Conservation (phyloP, 2,888 invertebrate species). For the Labia minor region DNA sequence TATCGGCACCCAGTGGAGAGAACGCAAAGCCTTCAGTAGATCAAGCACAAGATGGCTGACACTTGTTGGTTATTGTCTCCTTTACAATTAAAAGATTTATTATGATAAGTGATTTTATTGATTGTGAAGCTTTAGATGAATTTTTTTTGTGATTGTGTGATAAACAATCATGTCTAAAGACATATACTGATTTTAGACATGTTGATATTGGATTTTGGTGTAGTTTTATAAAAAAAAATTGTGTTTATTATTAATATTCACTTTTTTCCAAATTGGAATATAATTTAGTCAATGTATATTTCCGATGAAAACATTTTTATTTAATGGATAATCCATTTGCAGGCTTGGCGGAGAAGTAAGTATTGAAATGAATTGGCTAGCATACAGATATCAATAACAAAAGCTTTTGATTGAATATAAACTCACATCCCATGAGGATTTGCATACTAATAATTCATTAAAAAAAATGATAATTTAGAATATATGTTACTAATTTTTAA, state of each 20-base stretch:
- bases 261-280: background rate
- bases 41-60: conserved; percentile 38
- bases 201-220: background rate
- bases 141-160: background rate
- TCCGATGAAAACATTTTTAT: conserved; percentile 18
- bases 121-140: background rate
- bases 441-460: no score
- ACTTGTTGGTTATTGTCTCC: conserved; percentile 37
- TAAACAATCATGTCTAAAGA: background rate
- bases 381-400: background rate
- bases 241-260: background rate
- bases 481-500: no score
- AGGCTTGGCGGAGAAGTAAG: conserved; percentile 30
- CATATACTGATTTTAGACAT: background rate
- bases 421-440: no score
- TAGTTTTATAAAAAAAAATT: background rate
- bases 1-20: background rate
- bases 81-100: conserved; percentile 29
- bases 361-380: no score
- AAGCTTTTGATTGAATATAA: background rate
- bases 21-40: background rate
- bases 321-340: conserved; percentile 30
- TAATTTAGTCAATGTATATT: background rate
- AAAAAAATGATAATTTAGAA: no score
- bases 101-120: background rate